Base-by-base conservation (phyloP, 1,140 invertebrate species). In the Chironomus striatipennis region DNA sequence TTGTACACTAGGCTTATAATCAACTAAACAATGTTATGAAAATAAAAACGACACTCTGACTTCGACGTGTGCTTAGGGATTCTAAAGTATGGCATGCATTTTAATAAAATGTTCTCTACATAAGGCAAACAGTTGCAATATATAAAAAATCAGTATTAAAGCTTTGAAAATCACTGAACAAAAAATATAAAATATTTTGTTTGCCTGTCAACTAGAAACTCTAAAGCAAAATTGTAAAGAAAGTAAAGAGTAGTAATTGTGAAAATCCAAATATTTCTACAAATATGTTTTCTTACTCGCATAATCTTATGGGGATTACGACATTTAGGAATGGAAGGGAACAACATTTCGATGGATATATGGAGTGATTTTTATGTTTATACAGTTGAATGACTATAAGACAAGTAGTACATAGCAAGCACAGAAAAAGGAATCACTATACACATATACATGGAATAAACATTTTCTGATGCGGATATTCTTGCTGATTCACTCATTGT, bases 241-340 rank as follows among this genome's bases (percentile, higher is more conserved):
- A 34, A 1, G 24, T n/a, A n/a, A n/a, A n/a, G n/a, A n/a, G n/a
- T n/a, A n/a, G n/a, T 34, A 34, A 34, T 34, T 34, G 65, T 70
- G 65, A 70, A 70, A 70, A 70, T 70, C 65, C 65, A 15, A 70
- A 70, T 70, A 70, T 70, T 70, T 70, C 65, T 70, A 70, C 65
- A 70, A 70, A 70, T 70, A 67, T 67, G 18, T 18, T 70, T 20
- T 57, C n/a, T 57, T 8, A 12, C 47, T 57, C n/a, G 9, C 47
- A 34, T 57, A 57, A 57, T n/a, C 12, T n/a, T 12, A 57, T 57
- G 47, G 47, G 47, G 47, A 57, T 57, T 57, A 57, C 47, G 9
- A 57, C n/a, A n/a, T n/a, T 57, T 57, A 57, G n/a, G 24, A 57
- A 12, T 57, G 47, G 12, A 10, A 15, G 8, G n/a, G 12, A 57